phyloP scores from a whole-genome alignment of 2,113 vertebrate species.

The Excalfactoria chinensis region DNA sequence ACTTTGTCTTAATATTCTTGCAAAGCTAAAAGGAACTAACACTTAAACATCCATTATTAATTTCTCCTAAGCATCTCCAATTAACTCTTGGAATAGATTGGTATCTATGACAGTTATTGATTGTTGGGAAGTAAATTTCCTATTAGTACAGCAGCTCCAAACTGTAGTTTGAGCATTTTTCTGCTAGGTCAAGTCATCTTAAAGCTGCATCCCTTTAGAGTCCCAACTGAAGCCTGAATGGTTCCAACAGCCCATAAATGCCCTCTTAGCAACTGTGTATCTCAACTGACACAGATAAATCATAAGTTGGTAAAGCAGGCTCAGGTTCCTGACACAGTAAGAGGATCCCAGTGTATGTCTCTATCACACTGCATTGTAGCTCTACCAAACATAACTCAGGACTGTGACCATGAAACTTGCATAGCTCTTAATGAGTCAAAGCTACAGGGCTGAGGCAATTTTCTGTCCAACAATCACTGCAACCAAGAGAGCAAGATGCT shows the following conservation, averaged over 20 bases:
- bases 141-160: conserved; percentile 50
- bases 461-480: too few relatives aligned
- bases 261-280: not conserved
- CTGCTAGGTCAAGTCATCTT: not conserved
- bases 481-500: not conserved
- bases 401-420: not conserved
- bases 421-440: not conserved
- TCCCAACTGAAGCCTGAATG: not conserved
- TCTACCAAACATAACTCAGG: not conserved
- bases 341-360: not conserved
- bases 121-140: conserved; percentile 72
- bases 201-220: not conserved
- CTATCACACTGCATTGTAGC: not conserved
- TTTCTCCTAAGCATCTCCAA: conserved; percentile 69
- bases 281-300: not conserved
- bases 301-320: not conserved
- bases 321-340: not conserved
- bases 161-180: not conserved
- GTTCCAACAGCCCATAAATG: not conserved
- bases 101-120: conserved; percentile 69
- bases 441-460: not conserved
- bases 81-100: conserved; percentile 74
- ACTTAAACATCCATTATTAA: conserved; percentile 76
- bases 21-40: conserved; percentile 72
- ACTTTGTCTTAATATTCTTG: conserved; percentile 76